Evolutionary conservation across 2,888 invertebrate species (phyloP).

Genomic region (Parasteatoda lunata): DNA sequence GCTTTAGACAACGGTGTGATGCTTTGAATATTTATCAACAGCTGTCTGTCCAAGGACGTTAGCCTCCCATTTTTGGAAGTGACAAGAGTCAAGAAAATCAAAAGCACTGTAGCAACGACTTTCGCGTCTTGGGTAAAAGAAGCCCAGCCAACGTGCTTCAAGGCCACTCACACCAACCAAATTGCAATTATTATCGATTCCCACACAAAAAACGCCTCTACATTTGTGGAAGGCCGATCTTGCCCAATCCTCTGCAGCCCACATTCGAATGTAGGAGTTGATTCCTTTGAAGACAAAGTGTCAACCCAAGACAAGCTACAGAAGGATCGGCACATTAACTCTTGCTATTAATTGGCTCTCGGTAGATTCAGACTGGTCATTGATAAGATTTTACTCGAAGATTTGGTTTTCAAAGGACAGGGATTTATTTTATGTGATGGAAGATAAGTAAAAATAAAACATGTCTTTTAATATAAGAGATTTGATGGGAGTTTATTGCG

Average conservation of each 20-base stretch:
- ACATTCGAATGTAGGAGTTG: slow-evolving; percentile 27
- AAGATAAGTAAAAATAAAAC: too few relatives aligned
- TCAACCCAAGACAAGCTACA: too few relatives aligned
- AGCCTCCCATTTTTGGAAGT: slow-evolving; percentile 21
- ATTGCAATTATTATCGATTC: slow-evolving; percentile 5
- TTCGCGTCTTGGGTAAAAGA: not conserved
- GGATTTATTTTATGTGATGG: too few relatives aligned
- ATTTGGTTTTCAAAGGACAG: too few relatives aligned
- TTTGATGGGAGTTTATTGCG: too few relatives aligned
- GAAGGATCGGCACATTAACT: too few relatives aligned
- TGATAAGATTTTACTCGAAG: too few relatives aligned
- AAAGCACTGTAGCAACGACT: slow-evolving; percentile 4
- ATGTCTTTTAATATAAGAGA: too few relatives aligned
- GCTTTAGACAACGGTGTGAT: not conserved
- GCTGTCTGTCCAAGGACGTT: slow-evolving; percentile 29
- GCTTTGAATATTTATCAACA: not conserved
- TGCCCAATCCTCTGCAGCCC: slow-evolving; percentile 50
- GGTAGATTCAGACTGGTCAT: too few relatives aligned
- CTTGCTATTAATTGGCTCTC: too few relatives aligned
- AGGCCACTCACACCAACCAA: slow-evolving; percentile 56
- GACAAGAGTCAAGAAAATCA: not conserved
- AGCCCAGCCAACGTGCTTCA: slow-evolving; percentile 18
- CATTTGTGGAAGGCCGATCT: slow-evolving; percentile 28
- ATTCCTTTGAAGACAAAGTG: not conserved
- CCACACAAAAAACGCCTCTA: slow-evolving; percentile 59